These are phyloP conservation scores for Serilophus lunatus DNA, from an alignment of 2,113 vertebrate genomes.

Conservation along the genomic window DNA sequence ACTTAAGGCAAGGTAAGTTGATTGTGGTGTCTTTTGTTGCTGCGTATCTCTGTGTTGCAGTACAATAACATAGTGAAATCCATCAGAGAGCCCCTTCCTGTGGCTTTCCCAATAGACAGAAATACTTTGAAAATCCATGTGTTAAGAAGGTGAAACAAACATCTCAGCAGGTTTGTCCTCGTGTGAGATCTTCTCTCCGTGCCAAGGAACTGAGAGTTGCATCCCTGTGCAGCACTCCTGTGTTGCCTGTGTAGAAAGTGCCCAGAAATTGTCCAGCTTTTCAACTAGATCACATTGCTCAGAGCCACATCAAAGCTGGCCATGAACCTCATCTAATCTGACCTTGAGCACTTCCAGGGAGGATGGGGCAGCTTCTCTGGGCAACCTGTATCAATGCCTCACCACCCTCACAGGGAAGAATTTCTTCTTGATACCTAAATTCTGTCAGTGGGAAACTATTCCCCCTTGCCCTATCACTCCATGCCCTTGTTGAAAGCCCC, in stretches of 20 bases:
- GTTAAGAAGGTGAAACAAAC: background rate
- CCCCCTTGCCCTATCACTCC: background rate
- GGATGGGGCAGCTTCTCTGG: background rate
- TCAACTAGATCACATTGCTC: background rate
- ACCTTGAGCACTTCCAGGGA: background rate
- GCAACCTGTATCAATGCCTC: background rate
- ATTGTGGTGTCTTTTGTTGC: background rate
- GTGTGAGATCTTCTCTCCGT: background rate
- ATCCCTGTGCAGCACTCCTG: accelerated
- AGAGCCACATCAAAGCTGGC: background rate
- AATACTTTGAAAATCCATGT: background rate
- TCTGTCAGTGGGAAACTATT: background rate
- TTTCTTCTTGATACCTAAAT: background rate
- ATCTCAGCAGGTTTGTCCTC: background rate
- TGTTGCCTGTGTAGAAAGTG: background rate
- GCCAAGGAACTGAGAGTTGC: background rate
- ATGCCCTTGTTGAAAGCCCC: background rate
- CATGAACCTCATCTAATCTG: background rate
- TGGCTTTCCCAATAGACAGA: background rate
- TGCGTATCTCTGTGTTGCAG: background rate
- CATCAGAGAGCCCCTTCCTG: background rate
- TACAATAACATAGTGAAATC: background rate
- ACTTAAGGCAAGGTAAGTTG: background rate
- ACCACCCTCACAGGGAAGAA: background rate
- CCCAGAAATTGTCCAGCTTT: background rate